Evolutionary conservation across 1,140 invertebrate genomes (phyloP).

Genomic region (Aricia agestis): DNA sequence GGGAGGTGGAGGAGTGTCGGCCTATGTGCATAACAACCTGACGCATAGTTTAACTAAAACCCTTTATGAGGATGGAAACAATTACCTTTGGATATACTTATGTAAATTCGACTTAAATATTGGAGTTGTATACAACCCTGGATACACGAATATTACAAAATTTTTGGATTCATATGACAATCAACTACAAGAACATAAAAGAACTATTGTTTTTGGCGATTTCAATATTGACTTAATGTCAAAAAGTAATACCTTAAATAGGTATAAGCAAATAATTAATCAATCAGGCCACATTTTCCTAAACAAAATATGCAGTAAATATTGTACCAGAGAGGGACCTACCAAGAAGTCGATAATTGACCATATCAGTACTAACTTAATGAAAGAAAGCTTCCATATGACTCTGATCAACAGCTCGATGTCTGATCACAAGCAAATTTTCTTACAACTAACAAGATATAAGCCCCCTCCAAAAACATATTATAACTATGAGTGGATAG

Average conservation of each 20-base stretch:
- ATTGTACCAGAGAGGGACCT: neutral
- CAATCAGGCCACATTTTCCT: too few relatives aligned
- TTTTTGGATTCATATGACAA: constrained; percentile 11
- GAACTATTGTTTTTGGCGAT: constrained; percentile 5
- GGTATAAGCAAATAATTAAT: too few relatives aligned
- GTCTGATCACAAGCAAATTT: constrained; percentile 19
- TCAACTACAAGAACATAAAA: constrained; percentile 16
- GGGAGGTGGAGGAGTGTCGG: neutral
- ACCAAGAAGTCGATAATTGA: constrained; percentile 18
- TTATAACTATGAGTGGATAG: too few relatives aligned
- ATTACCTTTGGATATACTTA: constrained; percentile 20
- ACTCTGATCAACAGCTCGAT: constrained; percentile 5
- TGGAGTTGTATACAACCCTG: constrained; percentile 18
- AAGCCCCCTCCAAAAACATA: constrained; percentile 12
- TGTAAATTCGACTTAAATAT: constrained; percentile 19
- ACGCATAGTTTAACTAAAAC: constrained; percentile 1
- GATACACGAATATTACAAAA: constrained; percentile 13
- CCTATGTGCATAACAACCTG: neutral
- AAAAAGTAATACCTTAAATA: neutral
- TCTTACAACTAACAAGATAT: constrained; percentile 10
- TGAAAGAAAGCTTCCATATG: constrained; percentile 9
- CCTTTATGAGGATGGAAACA: constrained; percentile 8
- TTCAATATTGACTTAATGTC: constrained; percentile 9
- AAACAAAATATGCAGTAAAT: neutral
- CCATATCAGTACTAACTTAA: constrained; percentile 23